Conservation (phyloP, 2,797 vertebrate species). For the Jordanella pulchra region DNA sequence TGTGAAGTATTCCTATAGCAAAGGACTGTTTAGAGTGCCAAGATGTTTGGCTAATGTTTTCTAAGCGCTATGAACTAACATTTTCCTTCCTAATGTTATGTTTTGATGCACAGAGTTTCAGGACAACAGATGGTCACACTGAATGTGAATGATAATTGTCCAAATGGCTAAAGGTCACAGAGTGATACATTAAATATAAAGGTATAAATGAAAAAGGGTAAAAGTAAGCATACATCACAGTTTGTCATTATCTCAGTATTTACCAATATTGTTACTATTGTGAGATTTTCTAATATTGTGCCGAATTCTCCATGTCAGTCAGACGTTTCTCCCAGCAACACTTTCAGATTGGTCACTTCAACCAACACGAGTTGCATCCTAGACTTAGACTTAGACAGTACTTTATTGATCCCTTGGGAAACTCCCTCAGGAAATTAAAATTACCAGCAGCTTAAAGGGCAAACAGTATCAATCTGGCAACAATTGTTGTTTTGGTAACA, state of each 20-base stretch:
- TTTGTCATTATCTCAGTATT: neutral
- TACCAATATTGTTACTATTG: neutral
- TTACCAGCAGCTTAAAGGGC: too few relatives aligned
- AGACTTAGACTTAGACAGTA: too few relatives aligned
- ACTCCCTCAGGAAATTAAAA: too few relatives aligned
- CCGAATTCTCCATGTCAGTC: neutral
- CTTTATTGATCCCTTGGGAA: too few relatives aligned
- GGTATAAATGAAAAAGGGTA: neutral
- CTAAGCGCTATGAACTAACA: too few relatives aligned
- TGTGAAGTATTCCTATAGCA: neutral
- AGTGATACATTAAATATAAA: neutral
- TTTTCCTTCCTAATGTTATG: too few relatives aligned
- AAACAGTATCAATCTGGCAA: too few relatives aligned
- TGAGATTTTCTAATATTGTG: neutral
- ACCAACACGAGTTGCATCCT: neutral
- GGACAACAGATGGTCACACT: too few relatives aligned
- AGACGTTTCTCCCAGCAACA: neutral
- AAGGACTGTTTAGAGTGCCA: neutral
- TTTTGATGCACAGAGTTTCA: too few relatives aligned
- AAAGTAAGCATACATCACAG: neutral
- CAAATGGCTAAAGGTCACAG: too few relatives aligned
- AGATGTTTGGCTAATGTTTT: neutral
- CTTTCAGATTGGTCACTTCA: neutral
- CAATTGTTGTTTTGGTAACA: neutral
- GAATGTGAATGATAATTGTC: too few relatives aligned